Conservation (phyloP, 2,888 invertebrate genomes). For the Agonopterix subpropinquella region DNA sequence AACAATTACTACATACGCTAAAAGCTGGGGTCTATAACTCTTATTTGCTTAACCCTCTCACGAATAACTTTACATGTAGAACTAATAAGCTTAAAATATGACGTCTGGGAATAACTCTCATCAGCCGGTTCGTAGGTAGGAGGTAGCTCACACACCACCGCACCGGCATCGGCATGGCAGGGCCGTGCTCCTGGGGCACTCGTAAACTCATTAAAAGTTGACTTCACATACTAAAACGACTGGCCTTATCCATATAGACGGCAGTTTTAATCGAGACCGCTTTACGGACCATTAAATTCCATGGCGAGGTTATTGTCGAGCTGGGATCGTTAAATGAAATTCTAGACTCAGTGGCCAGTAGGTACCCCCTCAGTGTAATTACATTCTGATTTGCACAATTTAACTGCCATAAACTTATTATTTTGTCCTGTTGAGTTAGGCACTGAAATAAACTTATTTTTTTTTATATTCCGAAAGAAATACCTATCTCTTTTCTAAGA, state of each 20-base stretch:
- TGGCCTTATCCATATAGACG: conserved; percentile 59
- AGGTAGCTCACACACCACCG: conserved; percentile 26
- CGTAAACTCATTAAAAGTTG: conserved; percentile 72
- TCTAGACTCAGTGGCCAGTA: conserved; percentile 42
- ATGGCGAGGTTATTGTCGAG: conserved; percentile 61
- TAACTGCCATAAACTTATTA: not conserved
- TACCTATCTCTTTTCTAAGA: no score
- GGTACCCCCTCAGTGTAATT: conserved; percentile 13
- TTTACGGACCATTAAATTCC: conserved; percentile 65
- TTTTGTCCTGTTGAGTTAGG: no score
- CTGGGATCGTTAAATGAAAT: conserved; percentile 64
- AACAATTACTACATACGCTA: no score
- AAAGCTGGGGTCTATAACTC: not conserved
- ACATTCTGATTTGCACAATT: conserved; percentile 9
- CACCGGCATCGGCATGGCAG: not conserved
- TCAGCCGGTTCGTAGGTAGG: conserved; percentile 27
- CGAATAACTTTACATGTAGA: conserved; percentile 12
- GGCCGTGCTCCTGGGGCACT: conserved; percentile 27
- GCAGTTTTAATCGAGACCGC: conserved; percentile 67
- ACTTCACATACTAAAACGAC: conserved; percentile 56
- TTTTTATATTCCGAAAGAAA: no score
- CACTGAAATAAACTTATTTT: no score
- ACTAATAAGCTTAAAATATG: conserved; percentile 35
- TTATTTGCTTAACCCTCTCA: conserved; percentile 1
- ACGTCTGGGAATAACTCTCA: conserved; percentile 34